Percentiles rank a stretch among this genome's conserved stretches.
These are phyloP conservation scores for human DNA, from an alignment of 2,113 vertebrate genomes.

Conservation along the genomic window GRCh38 chr19:2620001-2620500, in stretches of 20 bases:
- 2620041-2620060: no score
- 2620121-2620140: no score
- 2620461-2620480: neutral
- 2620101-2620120: no score
- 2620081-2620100: no score
- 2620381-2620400: neutral
- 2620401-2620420: neutral
- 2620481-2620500: neutral
- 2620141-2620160: no score
- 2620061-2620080: rapidly evolving
- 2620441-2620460: neutral
- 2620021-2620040: no score
- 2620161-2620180: no score
- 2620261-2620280: neutral
- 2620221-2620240: neutral
- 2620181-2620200: no score
- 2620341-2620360: rapidly evolving
- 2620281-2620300: neutral
- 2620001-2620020: no score
- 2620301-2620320: neutral
- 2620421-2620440: neutral
- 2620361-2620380: neutral
- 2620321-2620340: rapidly evolving
- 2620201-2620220: no score
- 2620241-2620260: neutral